Base-by-base conservation (phyloP, 2,113 vertebrate species). In the Connochaetes taurinus region DNA sequence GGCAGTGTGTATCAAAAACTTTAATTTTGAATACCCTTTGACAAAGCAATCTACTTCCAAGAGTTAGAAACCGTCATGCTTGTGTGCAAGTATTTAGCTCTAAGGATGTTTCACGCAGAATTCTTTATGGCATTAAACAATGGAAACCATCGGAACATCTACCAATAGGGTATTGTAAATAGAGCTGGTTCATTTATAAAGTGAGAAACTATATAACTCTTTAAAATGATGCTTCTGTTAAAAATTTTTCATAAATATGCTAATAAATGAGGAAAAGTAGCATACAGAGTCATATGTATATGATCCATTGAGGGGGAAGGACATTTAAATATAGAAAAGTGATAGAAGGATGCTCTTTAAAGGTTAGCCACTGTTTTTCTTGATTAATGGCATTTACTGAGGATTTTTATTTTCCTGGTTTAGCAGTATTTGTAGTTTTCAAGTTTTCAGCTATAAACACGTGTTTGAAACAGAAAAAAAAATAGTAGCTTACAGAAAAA, bases 401-500 rank as follows among this genome's bases (percentile, higher is more conserved):
- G 33, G 17, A 78, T 55, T 55, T 90, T 81, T n/a, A 45, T 86
- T 13, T 60, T 43, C 45, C 23, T 82, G 58, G 86, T 57, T 87
- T 58, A 33, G 55, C 53, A 29, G 55, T 78, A 50, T 71, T 67
- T 93, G 25, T 91, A 52, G 4, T 80, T 82, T 57, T 84, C 6
- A 87, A 50, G 36, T 91, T 86, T 95, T 57, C 23, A 27, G 7
- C 85, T 80, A 78, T 33, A 16, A 96, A 33, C n/a, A n/a, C 4
- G 17, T 31, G 47, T 80, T 95, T 87, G 47, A 60, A 43, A 92
- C 21, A 25, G n/a, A 90, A 83, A 27, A 23, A 81, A 84, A 81
- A 21, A 27, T 13, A 58, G 33, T 15, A 67, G 33, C 40, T 83
- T 55, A 27, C 33, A 25, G 33, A 53, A 36, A 55, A 55, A 55